Percentiles rank a stretch among this genome's conserved stretches.
phyloP scores from a whole-genome alignment of 2,113 vertebrate genomes.

The Campylomormyrus numenius region DNA sequence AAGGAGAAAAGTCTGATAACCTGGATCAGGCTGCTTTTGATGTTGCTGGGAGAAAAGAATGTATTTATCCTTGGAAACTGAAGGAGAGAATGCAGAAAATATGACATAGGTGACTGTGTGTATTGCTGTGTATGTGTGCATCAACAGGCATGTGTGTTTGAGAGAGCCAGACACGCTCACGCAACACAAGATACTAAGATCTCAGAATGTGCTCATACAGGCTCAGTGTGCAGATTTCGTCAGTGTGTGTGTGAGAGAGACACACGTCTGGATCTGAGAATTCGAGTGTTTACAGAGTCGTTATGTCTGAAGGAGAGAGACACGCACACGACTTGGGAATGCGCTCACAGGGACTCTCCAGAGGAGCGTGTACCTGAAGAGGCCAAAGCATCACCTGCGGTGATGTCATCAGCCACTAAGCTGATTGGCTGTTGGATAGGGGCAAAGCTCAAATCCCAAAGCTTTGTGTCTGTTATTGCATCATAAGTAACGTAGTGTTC shows the following conservation, averaged over 20 bases:
- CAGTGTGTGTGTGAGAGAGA: background rate
- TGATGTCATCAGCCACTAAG: background rate
- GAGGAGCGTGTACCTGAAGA: background rate
- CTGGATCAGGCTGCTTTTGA: background rate
- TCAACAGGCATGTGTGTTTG: background rate
- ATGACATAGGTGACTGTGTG: background rate
- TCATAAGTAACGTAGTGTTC: background rate
- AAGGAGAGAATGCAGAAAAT: background rate
- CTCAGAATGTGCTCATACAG: background rate
- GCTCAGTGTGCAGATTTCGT: background rate
- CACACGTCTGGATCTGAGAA: background rate
- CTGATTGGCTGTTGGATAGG: constrained; percentile 9
- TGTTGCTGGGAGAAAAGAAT: background rate
- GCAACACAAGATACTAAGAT: background rate
- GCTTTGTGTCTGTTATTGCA: constrained; percentile 3
- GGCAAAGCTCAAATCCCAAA: constrained; percentile 13
- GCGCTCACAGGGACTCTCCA: background rate
- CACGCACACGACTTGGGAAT: background rate
- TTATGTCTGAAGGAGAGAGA: background rate
- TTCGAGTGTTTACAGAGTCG: background rate
- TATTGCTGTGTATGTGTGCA: background rate
- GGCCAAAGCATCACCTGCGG: background rate
- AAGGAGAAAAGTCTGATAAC: background rate
- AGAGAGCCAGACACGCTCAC: background rate
- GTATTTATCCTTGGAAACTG: background rate